A percentile compares a stretch with the other conserved stretches of the same genome.
Evolutionary conservation across 2,888 invertebrate species (phyloP).

Genomic region (Julus scandinavius): DNA sequence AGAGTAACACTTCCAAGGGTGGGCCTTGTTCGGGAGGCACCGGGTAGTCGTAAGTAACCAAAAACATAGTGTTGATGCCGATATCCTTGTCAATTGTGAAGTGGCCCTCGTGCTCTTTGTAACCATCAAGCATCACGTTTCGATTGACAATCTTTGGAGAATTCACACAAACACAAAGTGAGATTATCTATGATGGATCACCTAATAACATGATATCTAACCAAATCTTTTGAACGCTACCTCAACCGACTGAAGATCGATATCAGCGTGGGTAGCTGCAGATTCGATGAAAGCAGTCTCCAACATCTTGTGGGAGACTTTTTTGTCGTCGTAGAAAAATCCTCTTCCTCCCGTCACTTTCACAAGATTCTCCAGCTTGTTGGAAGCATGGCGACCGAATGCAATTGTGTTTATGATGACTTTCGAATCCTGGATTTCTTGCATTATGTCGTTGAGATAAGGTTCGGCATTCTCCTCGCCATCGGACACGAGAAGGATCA

Average conservation of each 20-base stretch:
- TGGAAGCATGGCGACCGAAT: conserved; percentile 57
- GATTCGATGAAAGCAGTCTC: conserved; percentile 57
- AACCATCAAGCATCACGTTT: conserved; percentile 44
- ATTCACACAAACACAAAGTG: no score
- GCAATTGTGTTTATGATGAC: conserved; percentile 58
- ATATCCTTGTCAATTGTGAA: conserved; percentile 58
- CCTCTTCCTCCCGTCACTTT: conserved; percentile 57
- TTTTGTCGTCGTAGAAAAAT: conserved; percentile 58
- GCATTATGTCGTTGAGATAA: conserved; percentile 54
- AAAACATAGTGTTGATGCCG: conserved; percentile 59
- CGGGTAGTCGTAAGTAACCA: conserved; percentile 56
- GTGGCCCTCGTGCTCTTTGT: conserved; percentile 51
- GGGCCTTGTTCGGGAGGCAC: background rate
- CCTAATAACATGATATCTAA: background rate
- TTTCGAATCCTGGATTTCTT: conserved; percentile 49
- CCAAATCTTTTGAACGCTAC: conserved; percentile 46
- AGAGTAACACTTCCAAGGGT: conserved; percentile 55
- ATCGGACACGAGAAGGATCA: conserved; percentile 57
- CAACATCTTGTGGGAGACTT: conserved; percentile 54
- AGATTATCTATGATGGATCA: background rate
- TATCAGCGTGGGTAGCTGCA: conserved; percentile 57
- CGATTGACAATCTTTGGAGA: conserved; percentile 55
- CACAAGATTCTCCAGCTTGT: conserved; percentile 57
- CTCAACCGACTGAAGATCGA: conserved; percentile 57
- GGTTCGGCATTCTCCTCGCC: conserved; percentile 58